These are phyloP conservation scores for Sceloporus undulatus DNA, from an alignment of 2,113 vertebrate genomes.

Conservation along the genomic window DNA sequence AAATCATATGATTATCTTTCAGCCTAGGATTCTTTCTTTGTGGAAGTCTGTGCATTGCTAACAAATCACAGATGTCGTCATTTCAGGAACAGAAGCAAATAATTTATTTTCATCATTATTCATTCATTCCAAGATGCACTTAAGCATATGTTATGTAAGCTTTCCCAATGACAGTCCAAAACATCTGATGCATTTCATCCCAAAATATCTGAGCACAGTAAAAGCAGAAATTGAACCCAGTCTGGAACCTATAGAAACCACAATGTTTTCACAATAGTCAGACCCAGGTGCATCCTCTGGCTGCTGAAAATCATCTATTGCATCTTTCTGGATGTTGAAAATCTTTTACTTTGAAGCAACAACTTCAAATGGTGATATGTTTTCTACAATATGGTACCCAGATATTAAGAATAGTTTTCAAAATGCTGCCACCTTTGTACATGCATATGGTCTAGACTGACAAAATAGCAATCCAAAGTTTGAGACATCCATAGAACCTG, in stretches of 20 bases:
- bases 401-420: not conserved
- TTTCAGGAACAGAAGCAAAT: constrained; percentile 31
- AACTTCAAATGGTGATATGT: not conserved
- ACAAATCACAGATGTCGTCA: constrained; percentile 8
- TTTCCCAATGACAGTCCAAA: constrained; percentile 11
- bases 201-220: not conserved
- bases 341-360: not conserved
- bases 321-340: not conserved
- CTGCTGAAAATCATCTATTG: not conserved
- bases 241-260: not conserved
- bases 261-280: not conserved
- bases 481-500: no score
- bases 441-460: no score
- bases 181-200: constrained; percentile 14
- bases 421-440: not conserved
- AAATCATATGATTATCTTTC: constrained; percentile 19
- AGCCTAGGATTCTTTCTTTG: constrained; percentile 18
- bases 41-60: constrained; percentile 12
- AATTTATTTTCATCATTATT: constrained; percentile 32
- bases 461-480: no score
- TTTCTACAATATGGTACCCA: not conserved
- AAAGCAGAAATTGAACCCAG: not conserved
- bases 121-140: constrained; percentile 20
- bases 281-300: not conserved
- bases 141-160: constrained; percentile 14